phyloP scores from a whole-genome alignment of 2,797 vertebrate genomes.

The Intellagama lesueurii region DNA sequence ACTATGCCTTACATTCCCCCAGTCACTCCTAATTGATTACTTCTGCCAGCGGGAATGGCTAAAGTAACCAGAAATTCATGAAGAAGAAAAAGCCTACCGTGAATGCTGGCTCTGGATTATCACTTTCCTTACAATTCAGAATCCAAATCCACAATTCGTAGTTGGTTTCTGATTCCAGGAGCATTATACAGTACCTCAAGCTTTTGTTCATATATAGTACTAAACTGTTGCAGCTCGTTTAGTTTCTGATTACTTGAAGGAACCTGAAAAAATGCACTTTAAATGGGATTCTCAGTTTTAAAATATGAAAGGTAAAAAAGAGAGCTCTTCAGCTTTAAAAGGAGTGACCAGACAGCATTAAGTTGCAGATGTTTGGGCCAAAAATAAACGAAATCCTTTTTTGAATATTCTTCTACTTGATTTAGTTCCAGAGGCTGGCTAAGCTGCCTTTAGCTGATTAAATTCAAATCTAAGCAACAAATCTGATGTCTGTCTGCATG shows the following conservation, averaged over 20 bases:
- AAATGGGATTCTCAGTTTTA: background rate
- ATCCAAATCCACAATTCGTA: background rate
- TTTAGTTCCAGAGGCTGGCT: slow-evolving; percentile 33
- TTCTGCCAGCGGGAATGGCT: background rate
- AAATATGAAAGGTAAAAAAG: background rate
- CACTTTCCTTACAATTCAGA: too few species aligned
- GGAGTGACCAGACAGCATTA: fast-evolving
- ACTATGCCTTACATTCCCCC: background rate
- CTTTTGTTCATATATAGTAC: background rate
- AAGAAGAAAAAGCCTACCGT: too few species aligned
- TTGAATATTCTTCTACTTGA: background rate
- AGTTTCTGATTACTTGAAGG: background rate
- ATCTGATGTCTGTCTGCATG: slow-evolving; percentile 11
- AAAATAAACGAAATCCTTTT: background rate
- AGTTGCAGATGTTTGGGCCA: background rate
- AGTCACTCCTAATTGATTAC: background rate
- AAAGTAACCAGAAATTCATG: background rate
- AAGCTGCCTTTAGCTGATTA: slow-evolving; percentile 51
- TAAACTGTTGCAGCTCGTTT: background rate
- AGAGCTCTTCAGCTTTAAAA: background rate
- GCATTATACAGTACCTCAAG: background rate
- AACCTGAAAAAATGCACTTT: background rate
- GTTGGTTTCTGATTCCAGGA: background rate
- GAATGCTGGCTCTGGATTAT: too few species aligned
- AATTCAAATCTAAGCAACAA: slow-evolving; percentile 42